Conservation (phyloP, 2,888 invertebrate species). For the Caenorhabditis doughertyi region DNA sequence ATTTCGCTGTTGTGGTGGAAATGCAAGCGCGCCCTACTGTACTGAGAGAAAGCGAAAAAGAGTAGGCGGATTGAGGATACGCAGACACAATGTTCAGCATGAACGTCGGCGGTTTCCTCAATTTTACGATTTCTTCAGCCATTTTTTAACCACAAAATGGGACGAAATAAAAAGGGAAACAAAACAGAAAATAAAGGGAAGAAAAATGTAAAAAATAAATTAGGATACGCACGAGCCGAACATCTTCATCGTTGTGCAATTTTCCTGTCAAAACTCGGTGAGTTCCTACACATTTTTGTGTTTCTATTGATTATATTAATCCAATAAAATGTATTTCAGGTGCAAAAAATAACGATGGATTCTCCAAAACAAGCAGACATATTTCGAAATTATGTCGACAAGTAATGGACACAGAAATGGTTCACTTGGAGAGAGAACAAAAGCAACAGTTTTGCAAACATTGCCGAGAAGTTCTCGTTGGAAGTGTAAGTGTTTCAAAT, state of each 20-base stretch:
- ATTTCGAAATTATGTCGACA: slow-evolving; percentile 70
- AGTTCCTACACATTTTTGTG: neutral
- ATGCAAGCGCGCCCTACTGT: slow-evolving; percentile 32
- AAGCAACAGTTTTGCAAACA: slow-evolving; percentile 73
- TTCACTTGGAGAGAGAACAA: slow-evolving; percentile 69
- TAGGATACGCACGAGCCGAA: slow-evolving; percentile 52
- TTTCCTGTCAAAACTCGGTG: slow-evolving; percentile 53
- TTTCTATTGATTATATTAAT: neutral
- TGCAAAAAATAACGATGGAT: slow-evolving; percentile 68
- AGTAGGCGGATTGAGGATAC: slow-evolving; percentile 24
- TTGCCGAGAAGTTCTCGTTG: slow-evolving; percentile 72
- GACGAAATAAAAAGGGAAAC: slow-evolving; percentile 17
- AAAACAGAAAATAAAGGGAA: slow-evolving; percentile 17
- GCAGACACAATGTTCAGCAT: slow-evolving; percentile 5
- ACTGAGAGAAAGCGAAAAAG: slow-evolving; percentile 16
- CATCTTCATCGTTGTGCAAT: slow-evolving; percentile 58
- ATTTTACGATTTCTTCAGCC: slow-evolving; percentile 30
- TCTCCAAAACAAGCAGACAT: slow-evolving; percentile 69
- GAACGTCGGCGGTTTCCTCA: slow-evolving; percentile 34
- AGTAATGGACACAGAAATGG: slow-evolving; percentile 71
- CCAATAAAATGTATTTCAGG: slow-evolving; percentile 22
- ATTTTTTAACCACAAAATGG: slow-evolving; percentile 17
- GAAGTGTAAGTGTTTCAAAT: slow-evolving; percentile 44
- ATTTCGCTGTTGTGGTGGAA: neutral
- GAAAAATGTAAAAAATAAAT: slow-evolving; percentile 50